Evolutionary conservation across 2,113 vertebrate genomes (phyloP), one percentile per base, ranked within the genome.

Genomic region (Dunckerocampus dactyliophorus): DNA sequence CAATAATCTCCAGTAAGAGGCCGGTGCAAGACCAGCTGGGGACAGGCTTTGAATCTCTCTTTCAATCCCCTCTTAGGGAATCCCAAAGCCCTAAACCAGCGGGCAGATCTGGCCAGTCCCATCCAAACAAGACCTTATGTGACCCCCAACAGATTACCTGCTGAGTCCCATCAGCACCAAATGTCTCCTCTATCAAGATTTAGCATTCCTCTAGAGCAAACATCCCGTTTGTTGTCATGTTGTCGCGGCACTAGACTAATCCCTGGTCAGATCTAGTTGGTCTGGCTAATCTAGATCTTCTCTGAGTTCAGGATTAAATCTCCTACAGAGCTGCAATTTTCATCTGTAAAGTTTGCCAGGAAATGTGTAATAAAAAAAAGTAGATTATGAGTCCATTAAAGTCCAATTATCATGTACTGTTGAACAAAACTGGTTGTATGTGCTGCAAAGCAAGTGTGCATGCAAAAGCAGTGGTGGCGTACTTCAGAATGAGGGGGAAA

Each of bases 11-110:
- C 45, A 22, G 22, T 47, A 54, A 72, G 76, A 83, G 39, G 63
- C 19, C 10, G 28, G 8, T 31, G 62, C 70, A 67, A 22, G 47
- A 56, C 50, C 62, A 71, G 53, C 59, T 68, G 63, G 69, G 31
- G 80, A 62, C 69, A 59, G 65, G 80, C 68, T 82, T 84, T 82
- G 64, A 79, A 47, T 68, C 46, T 73, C 73, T 53, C 15, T 74
- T 85, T 82, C 76, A 87, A 76, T 85, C 62, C 71, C 63, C 51
- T 72, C 65, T 72, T 59, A 77, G 64, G 62, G 65, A 64, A 75
- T 63, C 28, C 59, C 69, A 76, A 83, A 52, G 55, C 65, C 20
- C 54, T 65, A 56, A 21, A 79, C 60, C 67, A 71, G 54, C 65
- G 66, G 55, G 62, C 12, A 74, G 65, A 79, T 78, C 76, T 67